Conservation (phyloP, 2,888 invertebrate genomes). For the Eledona agricola region DNA sequence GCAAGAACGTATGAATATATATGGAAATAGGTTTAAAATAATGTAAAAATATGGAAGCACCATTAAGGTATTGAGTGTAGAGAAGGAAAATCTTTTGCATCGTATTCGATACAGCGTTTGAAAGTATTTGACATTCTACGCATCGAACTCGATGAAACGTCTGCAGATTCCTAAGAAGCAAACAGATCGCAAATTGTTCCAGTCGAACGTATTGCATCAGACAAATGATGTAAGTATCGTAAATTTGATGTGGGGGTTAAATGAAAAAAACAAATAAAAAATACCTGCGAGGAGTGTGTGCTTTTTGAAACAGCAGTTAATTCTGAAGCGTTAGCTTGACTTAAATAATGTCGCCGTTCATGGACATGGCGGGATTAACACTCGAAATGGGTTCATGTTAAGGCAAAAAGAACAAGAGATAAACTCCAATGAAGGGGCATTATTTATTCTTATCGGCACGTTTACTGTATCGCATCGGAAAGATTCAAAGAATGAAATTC, state of each 20-base stretch:
- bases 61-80: constrained; percentile 25
- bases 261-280: too few species aligned
- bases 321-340: constrained; percentile 55
- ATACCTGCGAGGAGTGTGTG: too few species aligned
- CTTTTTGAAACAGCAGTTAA: constrained; percentile 25
- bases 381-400: constrained; percentile 60
- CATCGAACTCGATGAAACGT: constrained; percentile 59
- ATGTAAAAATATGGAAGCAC: constrained; percentile 30
- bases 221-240: constrained; percentile 24
- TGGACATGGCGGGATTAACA: constrained; percentile 60
- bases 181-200: constrained; percentile 31
- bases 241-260: constrained; percentile 19
- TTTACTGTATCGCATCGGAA: constrained; percentile 57
- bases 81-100: constrained; percentile 33
- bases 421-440: constrained; percentile 58
- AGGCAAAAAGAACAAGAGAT: constrained; percentile 56
- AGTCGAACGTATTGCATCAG: constrained; percentile 28
- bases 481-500: constrained; percentile 56
- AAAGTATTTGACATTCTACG: constrained; percentile 56
- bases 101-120: constrained; percentile 33
- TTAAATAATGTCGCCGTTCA: constrained; percentile 59
- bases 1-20: constrained; percentile 8
- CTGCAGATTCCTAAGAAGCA: constrained; percentile 55
- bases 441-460: constrained; percentile 60
- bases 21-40: constrained; percentile 27